These are phyloP conservation scores for Melopsittacus undulatus DNA, from an alignment of 2,797 vertebrate species.

Conservation along the genomic window DNA sequence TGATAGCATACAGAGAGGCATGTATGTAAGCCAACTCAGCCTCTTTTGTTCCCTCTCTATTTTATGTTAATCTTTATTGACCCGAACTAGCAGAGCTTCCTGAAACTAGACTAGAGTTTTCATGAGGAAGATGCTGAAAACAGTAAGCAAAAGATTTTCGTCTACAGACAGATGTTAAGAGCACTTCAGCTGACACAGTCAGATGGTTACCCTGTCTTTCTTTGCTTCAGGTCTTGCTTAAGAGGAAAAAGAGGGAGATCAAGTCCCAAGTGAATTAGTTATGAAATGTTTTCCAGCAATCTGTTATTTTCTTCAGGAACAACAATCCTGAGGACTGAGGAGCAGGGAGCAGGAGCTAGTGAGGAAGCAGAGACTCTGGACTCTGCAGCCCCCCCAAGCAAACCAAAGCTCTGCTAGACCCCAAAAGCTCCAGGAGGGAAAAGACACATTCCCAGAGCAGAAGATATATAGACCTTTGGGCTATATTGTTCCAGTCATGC, in stretches of 20 bases:
- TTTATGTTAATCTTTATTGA: neutral
- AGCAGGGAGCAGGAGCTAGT: neutral
- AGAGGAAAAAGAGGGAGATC: neutral
- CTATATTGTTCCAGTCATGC: neutral
- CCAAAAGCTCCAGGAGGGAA: neutral
- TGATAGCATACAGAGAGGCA: neutral
- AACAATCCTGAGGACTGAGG: neutral
- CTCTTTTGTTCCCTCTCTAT: neutral
- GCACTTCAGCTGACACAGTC: neutral
- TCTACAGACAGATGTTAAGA: neutral
- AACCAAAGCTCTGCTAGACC: neutral
- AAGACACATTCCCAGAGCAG: neutral
- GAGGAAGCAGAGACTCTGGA: neutral
- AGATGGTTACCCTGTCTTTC: neutral
- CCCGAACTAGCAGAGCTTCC: neutral
- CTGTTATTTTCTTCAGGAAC: neutral
- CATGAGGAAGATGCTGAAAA: neutral
- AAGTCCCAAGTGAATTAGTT: neutral
- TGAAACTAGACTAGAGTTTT: neutral
- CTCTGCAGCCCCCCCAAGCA: rapidly evolving
- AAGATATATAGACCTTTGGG: neutral
- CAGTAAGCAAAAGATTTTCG: neutral
- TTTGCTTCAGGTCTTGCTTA: neutral
- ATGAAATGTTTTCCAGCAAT: neutral
- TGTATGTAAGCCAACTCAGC: neutral